Base-by-base conservation (phyloP, 2,888 invertebrate species). In the Bibio marci region DNA sequence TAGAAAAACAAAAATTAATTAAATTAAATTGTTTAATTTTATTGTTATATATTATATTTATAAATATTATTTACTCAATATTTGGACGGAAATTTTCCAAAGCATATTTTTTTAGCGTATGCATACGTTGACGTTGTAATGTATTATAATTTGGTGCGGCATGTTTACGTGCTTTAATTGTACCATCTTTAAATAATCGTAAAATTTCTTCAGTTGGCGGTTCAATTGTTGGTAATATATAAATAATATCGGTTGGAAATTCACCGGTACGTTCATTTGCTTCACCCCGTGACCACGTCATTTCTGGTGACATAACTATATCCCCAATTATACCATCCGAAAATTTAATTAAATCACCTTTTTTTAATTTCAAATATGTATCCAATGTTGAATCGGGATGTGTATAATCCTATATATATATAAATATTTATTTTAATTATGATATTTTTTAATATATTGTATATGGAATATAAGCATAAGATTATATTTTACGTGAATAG, bases 161-260 rank as follows among this genome's bases (percentile, higher is more conserved):
- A 47, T 65, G 64, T 48, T 65, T 65, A 41, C 64, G 64, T 32
- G 48, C 54, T 39, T 60, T 63, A 3, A 66, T 47, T 3, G 52
- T 56, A 35, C 67, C 67, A 5, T 73, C 72, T 49, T 73, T 75
- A 49, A 75, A 76, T 3, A 71, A 62, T 46, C 72, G 71, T 46
- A 87, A 52, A 45, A 81, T 70, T 44, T 73, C 67, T 39, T 60
- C 59, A 1, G 80, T 69, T 1, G 94, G 94, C 54, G 73, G 70
- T 3, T 71, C 68, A 45, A 90, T 64, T 1, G 86, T 80, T 5
- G 94, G 88, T 45, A 95, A 59, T 38, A 94, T 79, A 50, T 87
- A 83, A 13, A 92, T 80, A 53, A 74, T 75, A 52, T 90, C 87
- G 0, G 82, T 79, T 1, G 86, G 81, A 61, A 94, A 90, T 49